Evolutionary conservation across 2,113 vertebrate genomes (phyloP), one percentile per base, ranked within the genome.

Genomic region (Vombatus ursinus): DNA sequence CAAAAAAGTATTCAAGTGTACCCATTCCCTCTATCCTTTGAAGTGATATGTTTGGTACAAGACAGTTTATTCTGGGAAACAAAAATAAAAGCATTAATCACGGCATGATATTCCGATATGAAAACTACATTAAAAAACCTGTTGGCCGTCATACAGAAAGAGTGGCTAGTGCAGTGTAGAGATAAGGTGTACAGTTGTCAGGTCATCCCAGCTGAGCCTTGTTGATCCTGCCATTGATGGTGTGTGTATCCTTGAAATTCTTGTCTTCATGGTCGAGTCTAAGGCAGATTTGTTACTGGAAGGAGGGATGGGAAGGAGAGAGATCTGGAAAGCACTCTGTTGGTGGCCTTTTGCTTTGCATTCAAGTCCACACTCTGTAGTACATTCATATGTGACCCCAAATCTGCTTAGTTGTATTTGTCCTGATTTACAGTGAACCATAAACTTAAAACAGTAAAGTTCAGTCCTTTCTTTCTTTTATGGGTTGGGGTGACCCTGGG

Each of bases 1-100:
- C 97, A 94, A 98, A 44, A 84, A 98, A 96, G 93, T 97, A 97
- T 68, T 97, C 97, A 96, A 93, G 97, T 97, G 89, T 96, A 97
- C 94, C 96, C 94, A 97, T 14, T 92, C 91, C 96, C 95, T 96
- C 91, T 90, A 57, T 48, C 90, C 77, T 90, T 94, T 49, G 19
- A 84, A 94, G 96, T 84, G 96, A 96, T 91, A 96, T 91, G 57
- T 94, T 96, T 96, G 95, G 97, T 96, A 96, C 96, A 95, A 97
- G 96, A 84, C 68, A 94, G 94, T 96, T 97, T 52, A 94, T 96
- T 94, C 51, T 68, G 91, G 92, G 94, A 84, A 51, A 50, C 26
- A 44, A 12, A 92, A 50, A 12, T 49, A 50, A 68, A 94, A 93
- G 93, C 77, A 94, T 93, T 52, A 95, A 95, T 91, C 93, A 91